Evolutionary conservation across 2,113 vertebrate species (phyloP).

Genomic region (Protobothrops flavoviridis): DNA sequence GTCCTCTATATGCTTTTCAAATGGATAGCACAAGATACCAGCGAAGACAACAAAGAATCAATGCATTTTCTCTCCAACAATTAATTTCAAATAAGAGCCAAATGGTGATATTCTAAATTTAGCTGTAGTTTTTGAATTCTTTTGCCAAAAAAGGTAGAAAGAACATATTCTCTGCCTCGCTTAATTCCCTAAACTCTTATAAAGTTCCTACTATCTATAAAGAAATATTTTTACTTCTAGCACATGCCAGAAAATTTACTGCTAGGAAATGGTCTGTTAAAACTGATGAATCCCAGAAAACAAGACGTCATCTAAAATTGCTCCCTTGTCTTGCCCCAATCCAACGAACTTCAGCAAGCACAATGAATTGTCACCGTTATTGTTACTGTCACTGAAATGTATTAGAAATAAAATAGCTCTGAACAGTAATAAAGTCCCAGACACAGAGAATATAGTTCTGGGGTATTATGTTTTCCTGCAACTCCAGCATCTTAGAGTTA

Average conservation of each 20-base stretch:
- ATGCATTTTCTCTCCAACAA: not conserved
- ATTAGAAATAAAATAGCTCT: conserved; percentile 32
- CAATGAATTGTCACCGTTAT: not conserved
- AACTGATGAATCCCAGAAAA: conserved; percentile 36
- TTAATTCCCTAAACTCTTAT: not conserved
- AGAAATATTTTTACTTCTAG: conserved; percentile 3
- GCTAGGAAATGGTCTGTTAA: conserved; percentile 44
- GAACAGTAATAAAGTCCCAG: conserved; percentile 55
- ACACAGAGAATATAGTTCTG: conserved; percentile 23
- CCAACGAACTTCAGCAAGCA: not conserved
- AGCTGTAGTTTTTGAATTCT: not conserved
- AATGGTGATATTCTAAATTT: not conserved
- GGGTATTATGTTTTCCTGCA: conserved; percentile 51
- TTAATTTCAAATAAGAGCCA: not conserved
- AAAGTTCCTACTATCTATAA: conserved; percentile 12
- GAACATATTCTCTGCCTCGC: not conserved
- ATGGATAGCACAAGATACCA: not conserved
- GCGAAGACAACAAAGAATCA: not conserved
- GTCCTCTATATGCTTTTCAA: not conserved
- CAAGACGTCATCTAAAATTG: not conserved
- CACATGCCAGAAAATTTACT: conserved; percentile 31
- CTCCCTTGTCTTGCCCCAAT: not conserved
- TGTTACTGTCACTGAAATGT: not conserved
- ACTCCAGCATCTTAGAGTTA: not conserved
- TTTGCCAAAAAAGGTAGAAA: not conserved